Evolutionary conservation across 2,113 vertebrate species (phyloP), one percentile per base, ranked within the genome.

Genomic region (Megaceryle maxima): DNA sequence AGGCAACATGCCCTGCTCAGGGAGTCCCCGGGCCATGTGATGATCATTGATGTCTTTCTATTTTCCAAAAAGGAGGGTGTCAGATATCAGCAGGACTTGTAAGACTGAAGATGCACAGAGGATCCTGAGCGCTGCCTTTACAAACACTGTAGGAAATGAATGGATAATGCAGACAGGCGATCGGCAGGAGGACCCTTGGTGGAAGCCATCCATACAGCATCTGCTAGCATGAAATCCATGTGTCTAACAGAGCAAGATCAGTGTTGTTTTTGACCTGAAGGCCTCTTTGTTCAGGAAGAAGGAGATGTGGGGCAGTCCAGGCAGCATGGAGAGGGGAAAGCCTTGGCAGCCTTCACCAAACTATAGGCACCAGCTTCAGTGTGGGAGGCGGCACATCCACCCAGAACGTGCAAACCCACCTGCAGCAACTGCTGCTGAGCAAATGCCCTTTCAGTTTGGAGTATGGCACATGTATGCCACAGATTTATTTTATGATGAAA

Each of bases 91-190:
- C 41, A 33, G 64, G 50, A 19, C 29, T 37, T 43, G 44, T 59
- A 64, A 67, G 70, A 13, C 5, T 2, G 31, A 43, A 75, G 44
- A 57, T 6, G 16, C 4, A 3, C 6, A 6, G 29, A 56, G 33
- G 59, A 26, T 48, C 10, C 22, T 2, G 3, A 76, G 76, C 17
- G 2, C 4, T 9, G 56, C 74, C 68, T 57, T 62, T 66, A 26
- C 50, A 50, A 12, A 53, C 0, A 0, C 5, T 2, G 0, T 10
- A 62, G 76, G 59, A 51, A 48, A 73, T 2, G 57, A 73, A 21
- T 9, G 62, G 75, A 8, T 8, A 46, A 48, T 0, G 0, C 16
- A n/a, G 72, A 28, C 0, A 8, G 48, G 16, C 0, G 0, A 35
- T 22, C 19, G 70, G 28, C 46, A 41, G 44, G 59, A 92, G 59